A percentile compares a stretch with the other conserved stretches of the same genome.
These are phyloP conservation scores for Drosophila paucipuncta DNA, from an alignment of 2,888 invertebrate genomes.

Conservation along the genomic window DNA sequence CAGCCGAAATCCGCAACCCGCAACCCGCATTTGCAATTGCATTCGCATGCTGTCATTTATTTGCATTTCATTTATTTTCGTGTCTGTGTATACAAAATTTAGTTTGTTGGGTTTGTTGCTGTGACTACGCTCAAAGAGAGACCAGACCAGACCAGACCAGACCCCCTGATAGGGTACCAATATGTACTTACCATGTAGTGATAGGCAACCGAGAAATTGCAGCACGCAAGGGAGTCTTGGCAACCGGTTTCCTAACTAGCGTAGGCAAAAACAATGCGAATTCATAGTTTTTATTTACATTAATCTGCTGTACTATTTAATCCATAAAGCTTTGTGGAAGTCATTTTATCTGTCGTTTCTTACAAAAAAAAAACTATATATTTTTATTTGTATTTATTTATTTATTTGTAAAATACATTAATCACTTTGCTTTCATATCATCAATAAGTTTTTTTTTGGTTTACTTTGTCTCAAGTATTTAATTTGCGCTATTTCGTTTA, in stretches of 20 bases:
- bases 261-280: slow-evolving; percentile 22
- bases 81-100: slow-evolving; percentile 38
- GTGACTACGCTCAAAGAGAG: slow-evolving; percentile 36
- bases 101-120: slow-evolving; percentile 52
- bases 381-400: not conserved
- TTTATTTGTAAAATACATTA: not conserved
- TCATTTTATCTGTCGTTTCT: not conserved
- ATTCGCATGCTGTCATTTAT: slow-evolving; percentile 38
- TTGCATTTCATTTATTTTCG: slow-evolving; percentile 35
- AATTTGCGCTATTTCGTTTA: slow-evolving; percentile 10
- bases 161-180: slow-evolving; percentile 22
- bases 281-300: not conserved
- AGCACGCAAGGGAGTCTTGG: slow-evolving; percentile 39
- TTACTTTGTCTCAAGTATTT: slow-evolving; percentile 11
- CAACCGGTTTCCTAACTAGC: slow-evolving; percentile 43
- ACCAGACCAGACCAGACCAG: not conserved
- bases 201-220: slow-evolving; percentile 29
- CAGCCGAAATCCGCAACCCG: slow-evolving; percentile 24
- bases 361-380: not conserved
- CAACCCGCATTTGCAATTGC: slow-evolving; percentile 8
- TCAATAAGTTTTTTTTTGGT: not conserved
- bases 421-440: not conserved
- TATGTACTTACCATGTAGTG: slow-evolving; percentile 10
- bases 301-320: not conserved
- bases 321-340: not conserved